Percentiles rank a stretch among this genome's conserved stretches.
Conservation (phyloP, 2,797 vertebrate genomes). For the Delichon dasypus region DNA sequence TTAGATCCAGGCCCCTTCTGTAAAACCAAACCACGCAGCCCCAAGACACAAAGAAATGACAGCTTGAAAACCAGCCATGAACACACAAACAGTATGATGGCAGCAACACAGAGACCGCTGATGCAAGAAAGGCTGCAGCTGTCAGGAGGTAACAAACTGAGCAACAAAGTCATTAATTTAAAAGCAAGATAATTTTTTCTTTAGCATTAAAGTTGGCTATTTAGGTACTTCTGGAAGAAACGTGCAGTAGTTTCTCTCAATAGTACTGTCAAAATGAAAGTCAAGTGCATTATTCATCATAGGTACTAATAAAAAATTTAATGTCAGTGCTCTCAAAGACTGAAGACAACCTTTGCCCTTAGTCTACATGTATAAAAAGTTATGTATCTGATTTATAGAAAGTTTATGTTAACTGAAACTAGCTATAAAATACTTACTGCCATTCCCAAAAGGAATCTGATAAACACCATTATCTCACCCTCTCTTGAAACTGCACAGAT, state of each 20-base stretch:
- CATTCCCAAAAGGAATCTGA: slow-evolving; percentile 1
- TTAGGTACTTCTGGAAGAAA: neutral
- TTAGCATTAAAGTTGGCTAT: neutral
- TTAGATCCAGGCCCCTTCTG: neutral
- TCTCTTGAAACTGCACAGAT: neutral
- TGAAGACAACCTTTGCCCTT: slow-evolving; percentile 16
- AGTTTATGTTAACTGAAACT: slow-evolving; percentile 30
- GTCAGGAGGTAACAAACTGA: neutral
- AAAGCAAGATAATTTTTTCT: neutral
- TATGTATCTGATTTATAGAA: slow-evolving; percentile 8
- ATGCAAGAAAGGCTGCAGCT: neutral
- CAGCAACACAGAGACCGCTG: neutral
- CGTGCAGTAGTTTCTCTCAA: neutral
- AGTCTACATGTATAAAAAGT: slow-evolving; percentile 25
- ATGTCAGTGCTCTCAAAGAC: neutral
- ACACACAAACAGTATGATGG: neutral
- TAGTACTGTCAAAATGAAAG: neutral
- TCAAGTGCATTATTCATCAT: neutral
- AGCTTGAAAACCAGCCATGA: neutral
- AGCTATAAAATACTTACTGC: slow-evolving; percentile 18
- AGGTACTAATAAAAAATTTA: slow-evolving; percentile 21
- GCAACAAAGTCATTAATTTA: neutral
- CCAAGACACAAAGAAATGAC: neutral
- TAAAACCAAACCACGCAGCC: neutral
- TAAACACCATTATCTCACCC: neutral